Percentiles rank a stretch among this genome's conserved stretches.
Evolutionary conservation across 1,140 invertebrate genomes (phyloP).

Genomic region (Micrasema minimum): DNA sequence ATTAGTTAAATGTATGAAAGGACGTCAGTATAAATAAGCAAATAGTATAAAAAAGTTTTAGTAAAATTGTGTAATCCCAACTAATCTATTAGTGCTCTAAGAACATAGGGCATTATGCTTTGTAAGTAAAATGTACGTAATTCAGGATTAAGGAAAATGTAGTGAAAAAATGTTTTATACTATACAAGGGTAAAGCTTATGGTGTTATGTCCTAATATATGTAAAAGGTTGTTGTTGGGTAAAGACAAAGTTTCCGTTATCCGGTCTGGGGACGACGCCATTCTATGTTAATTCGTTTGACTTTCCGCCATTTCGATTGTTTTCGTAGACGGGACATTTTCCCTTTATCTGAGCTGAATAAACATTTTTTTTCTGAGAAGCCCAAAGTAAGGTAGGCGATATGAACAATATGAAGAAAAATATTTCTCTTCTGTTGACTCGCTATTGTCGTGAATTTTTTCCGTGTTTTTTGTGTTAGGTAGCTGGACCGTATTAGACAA

Average conservation of each 20-base stretch:
- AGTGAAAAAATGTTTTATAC: neutral
- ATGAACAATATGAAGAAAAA: neutral
- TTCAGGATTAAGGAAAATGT: neutral
- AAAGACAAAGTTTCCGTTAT: slow-evolving; percentile 35
- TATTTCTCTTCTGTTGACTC: neutral
- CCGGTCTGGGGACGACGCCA: slow-evolving; percentile 24
- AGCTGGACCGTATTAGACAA: neutral
- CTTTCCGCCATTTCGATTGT: slow-evolving; percentile 41
- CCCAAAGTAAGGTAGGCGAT: neutral
- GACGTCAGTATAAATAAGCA: too few relatives aligned
- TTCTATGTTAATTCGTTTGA: slow-evolving; percentile 42
- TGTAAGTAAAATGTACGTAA: neutral
- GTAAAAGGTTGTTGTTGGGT: slow-evolving; percentile 27
- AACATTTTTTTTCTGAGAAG: slow-evolving; percentile 19
- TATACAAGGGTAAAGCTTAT: slow-evolving; percentile 12
- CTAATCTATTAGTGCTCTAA: neutral
- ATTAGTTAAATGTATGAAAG: neutral
- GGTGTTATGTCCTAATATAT: slow-evolving; percentile 29
- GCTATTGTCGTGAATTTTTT: neutral
- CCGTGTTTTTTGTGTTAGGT: neutral
- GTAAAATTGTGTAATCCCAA: neutral
- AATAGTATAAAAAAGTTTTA: too few relatives aligned
- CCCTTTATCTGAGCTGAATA: slow-evolving; percentile 36
- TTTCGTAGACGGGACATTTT: slow-evolving; percentile 41
- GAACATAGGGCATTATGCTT: neutral